Evolutionary conservation across 1,140 invertebrate species (phyloP).

Genomic region (Ctenoplectra terminalis): DNA sequence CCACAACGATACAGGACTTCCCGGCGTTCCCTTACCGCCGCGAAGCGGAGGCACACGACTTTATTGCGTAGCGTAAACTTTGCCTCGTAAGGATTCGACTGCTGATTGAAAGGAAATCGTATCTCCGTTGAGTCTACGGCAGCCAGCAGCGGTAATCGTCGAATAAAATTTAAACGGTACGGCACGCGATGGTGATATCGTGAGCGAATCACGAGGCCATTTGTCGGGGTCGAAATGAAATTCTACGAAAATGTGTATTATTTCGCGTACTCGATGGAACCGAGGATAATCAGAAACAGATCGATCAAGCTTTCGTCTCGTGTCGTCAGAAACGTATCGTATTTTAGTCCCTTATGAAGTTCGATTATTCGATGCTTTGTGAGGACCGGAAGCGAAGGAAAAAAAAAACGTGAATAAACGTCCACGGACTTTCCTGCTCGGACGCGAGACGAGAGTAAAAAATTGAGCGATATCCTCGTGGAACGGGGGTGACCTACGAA

Average conservation of each 20-base stretch:
- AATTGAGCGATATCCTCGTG: constrained; percentile 78
- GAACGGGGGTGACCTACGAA: constrained; percentile 29
- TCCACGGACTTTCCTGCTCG: constrained; percentile 37
- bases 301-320: neutral
- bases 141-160: constrained; percentile 54
- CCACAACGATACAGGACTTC: constrained; percentile 37
- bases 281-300: neutral
- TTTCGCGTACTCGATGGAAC: neutral
- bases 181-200: neutral
- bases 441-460: constrained; percentile 66
- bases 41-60: constrained; percentile 41
- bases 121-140: constrained; percentile 45
- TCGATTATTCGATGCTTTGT: constrained; percentile 6
- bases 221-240: neutral
- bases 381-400: constrained; percentile 37
- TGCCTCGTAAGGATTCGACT: constrained; percentile 64
- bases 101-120: constrained; percentile 74
- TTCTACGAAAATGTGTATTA: neutral
- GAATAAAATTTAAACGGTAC: constrained; percentile 49
- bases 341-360: neutral
- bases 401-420: constrained; percentile 62
- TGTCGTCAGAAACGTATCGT: neutral
- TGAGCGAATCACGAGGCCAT: neutral
- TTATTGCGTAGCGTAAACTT: constrained; percentile 72
- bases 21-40: neutral